These are phyloP conservation scores for Enteromius radiatus DNA, from an alignment of 2,797 vertebrate species.

Conservation along the genomic window DNA sequence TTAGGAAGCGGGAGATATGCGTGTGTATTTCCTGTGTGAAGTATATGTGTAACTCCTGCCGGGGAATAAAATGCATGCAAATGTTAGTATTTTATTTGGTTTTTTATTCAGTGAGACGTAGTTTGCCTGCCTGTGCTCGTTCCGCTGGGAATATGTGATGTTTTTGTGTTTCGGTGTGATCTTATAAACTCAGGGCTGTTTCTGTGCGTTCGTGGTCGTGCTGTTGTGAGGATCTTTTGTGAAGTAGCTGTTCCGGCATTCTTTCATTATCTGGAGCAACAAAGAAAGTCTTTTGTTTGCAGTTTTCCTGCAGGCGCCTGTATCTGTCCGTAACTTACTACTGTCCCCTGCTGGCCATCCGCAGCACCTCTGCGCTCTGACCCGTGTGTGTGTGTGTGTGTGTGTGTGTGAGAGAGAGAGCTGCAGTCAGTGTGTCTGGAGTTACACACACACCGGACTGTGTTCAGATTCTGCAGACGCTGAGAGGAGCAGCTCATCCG, in stretches of 20 bases:
- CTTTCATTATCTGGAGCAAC: constrained; percentile 86
- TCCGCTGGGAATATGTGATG: constrained; percentile 71
- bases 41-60: background rate
- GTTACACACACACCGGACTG: background rate
- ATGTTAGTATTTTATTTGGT: constrained; percentile 64
- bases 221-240: constrained; percentile 83
- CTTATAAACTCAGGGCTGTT: constrained; percentile 79
- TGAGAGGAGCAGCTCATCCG: background rate
- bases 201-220: constrained; percentile 79
- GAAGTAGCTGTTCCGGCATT: constrained; percentile 86
- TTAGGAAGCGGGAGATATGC: background rate
- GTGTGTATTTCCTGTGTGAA: background rate
- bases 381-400: constrained; percentile 45
- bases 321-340: constrained; percentile 93
- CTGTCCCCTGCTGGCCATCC: constrained; percentile 94
- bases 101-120: constrained; percentile 66
- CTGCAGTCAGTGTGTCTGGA: too few species aligned
- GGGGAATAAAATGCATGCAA: constrained; percentile 63
- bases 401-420: too few species aligned
- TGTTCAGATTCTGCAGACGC: background rate
- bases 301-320: constrained; percentile 72
- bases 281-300: constrained; percentile 99
- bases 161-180: constrained; percentile 80
- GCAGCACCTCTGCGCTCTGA: background rate
- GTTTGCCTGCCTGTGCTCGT: constrained; percentile 72